These are phyloP conservation scores for Acomys russatus DNA, from an alignment of 2,797 vertebrate genomes.

Conservation along the genomic window DNA sequence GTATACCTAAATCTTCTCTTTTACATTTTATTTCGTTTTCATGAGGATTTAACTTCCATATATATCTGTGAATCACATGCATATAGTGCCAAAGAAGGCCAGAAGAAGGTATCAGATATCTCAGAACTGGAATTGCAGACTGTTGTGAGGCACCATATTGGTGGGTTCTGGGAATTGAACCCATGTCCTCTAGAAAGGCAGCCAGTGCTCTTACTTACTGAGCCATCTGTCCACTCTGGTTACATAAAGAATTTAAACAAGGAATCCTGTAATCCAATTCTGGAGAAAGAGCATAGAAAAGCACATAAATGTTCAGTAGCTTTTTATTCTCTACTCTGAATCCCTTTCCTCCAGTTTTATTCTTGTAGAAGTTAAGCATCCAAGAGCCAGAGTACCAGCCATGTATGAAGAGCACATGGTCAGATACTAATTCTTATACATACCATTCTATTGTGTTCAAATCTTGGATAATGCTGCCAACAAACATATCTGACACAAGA, in stretches of 20 bases:
- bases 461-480: background rate
- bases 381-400: background rate
- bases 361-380: background rate
- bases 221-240: background rate
- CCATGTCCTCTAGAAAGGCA: background rate
- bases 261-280: background rate
- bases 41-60: background rate
- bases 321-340: constrained; percentile 41
- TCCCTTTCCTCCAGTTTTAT: background rate
- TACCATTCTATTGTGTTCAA: background rate
- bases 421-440: background rate
- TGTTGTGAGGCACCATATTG: background rate
- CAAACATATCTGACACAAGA: background rate
- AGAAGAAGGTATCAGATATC: background rate
- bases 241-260: constrained; percentile 50
- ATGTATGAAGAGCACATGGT: background rate
- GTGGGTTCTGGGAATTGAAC: background rate
- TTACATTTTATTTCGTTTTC: background rate
- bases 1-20: background rate
- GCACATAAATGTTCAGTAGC: background rate
- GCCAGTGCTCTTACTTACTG: background rate
- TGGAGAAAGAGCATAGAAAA: constrained; percentile 10
- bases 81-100: background rate
- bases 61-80: background rate
- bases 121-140: background rate